A percentile compares a stretch with the other conserved stretches of the same genome.
Conservation (phyloP, 2,888 invertebrate species). For the Agriopis leucophaearia region DNA sequence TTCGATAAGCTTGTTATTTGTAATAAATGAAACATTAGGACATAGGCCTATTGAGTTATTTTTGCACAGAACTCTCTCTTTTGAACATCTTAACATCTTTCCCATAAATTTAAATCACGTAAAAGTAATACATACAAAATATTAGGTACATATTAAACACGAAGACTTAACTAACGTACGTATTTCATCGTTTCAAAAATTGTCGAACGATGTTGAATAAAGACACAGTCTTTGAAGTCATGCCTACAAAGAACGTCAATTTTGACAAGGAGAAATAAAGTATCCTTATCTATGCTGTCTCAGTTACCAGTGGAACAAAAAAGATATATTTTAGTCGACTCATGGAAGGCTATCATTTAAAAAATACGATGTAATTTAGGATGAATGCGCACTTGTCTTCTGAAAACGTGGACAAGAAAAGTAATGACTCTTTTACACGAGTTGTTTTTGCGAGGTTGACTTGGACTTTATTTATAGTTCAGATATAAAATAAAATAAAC, state of each 20-base stretch:
- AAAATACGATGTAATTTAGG: constrained; percentile 16
- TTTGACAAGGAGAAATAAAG: constrained; percentile 40
- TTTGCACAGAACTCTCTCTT: too few species aligned
- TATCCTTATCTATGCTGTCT: constrained; percentile 34
- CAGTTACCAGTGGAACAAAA: constrained; percentile 39
- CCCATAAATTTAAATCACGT: too few species aligned
- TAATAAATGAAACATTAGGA: too few species aligned
- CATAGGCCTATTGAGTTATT: too few species aligned
- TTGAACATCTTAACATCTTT: too few species aligned
- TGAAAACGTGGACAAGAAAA: constrained; percentile 3
- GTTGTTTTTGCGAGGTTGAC: background rate
- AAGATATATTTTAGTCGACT: constrained; percentile 34
- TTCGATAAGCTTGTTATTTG: too few species aligned
- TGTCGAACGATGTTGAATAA: constrained; percentile 35
- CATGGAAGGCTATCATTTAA: constrained; percentile 32
- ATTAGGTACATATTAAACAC: too few species aligned
- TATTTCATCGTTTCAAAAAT: constrained; percentile 13
- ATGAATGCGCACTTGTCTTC: constrained; percentile 5
- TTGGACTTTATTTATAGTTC: too few species aligned
- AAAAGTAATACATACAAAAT: too few species aligned
- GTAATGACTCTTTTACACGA: background rate
- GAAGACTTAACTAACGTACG: too few species aligned
- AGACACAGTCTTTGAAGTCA: constrained; percentile 37
- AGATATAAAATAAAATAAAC: too few species aligned
- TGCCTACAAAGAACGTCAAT: constrained; percentile 37